Percentiles rank a stretch among this genome's conserved stretches.
These are phyloP conservation scores for Cephus nigrinus DNA, from an alignment of 2,888 invertebrate species.

Conservation along the genomic window DNA sequence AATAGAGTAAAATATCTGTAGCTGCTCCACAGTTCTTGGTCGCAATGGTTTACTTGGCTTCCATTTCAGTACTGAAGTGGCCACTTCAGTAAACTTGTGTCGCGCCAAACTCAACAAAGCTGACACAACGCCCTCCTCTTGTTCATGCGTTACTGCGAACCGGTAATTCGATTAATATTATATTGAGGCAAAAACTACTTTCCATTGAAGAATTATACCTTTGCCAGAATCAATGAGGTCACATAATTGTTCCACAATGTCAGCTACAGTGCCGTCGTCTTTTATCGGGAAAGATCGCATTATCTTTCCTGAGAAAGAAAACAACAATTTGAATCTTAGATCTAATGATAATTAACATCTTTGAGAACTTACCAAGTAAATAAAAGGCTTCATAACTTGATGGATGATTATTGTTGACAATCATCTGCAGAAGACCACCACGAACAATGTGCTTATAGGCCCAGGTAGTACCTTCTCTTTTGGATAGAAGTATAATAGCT, in stretches of 20 bases:
- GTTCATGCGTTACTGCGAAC: conserved; percentile 43
- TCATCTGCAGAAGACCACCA: conserved; percentile 44
- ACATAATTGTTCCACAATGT: conserved; percentile 47
- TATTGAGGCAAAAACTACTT: conserved; percentile 4
- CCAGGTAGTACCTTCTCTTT: conserved; percentile 62
- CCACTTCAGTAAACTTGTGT: conserved; percentile 38
- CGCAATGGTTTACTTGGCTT: conserved; percentile 37
- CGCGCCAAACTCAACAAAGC: conserved; percentile 50
- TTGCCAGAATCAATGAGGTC: conserved; percentile 43
- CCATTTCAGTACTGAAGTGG: conserved; percentile 47
- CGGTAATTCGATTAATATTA: conserved; percentile 8
- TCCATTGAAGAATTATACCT: conserved; percentile 35
- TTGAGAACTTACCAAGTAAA: conserved; percentile 48
- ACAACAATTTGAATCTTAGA: not conserved
- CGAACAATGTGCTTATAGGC: conserved; percentile 59
- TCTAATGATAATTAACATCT: not conserved
- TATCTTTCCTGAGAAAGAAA: conserved; percentile 44
- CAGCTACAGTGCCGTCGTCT: conserved; percentile 35
- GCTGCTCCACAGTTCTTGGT: conserved; percentile 36
- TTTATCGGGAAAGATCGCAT: conserved; percentile 47
- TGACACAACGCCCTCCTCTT: conserved; percentile 53
- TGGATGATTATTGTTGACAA: conserved; percentile 42
- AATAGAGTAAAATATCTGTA: conserved; percentile 40
- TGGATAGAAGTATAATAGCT: conserved; percentile 63
- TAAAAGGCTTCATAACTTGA: conserved; percentile 44